Percentiles rank a stretch among this genome's conserved stretches.
These are phyloP conservation scores for Copsychus sechellarum DNA, from an alignment of 2,113 vertebrate species.

Conservation along the genomic window DNA sequence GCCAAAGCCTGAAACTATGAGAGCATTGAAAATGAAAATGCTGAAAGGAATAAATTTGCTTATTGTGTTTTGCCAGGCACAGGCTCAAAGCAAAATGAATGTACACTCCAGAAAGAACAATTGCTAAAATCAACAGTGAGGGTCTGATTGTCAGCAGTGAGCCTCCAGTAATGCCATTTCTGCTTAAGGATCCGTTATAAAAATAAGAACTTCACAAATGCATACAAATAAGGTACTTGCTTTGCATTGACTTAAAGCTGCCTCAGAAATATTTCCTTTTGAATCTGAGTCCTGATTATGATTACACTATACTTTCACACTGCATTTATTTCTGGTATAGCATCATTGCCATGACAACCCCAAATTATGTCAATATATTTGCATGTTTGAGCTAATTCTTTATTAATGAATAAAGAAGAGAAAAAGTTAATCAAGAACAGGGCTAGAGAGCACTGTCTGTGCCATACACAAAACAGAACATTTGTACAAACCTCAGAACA, in stretches of 20 bases:
- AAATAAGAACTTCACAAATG: not conserved
- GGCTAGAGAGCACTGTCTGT: not conserved
- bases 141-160: not conserved
- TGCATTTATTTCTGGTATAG: slow-evolving; percentile 51
- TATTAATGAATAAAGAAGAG: not conserved
- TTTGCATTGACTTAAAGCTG: not conserved
- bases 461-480: not conserved
- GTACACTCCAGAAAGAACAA: not conserved
- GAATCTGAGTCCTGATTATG: slow-evolving; percentile 2
- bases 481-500: not conserved
- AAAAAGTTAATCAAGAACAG: not conserved
- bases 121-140: not conserved
- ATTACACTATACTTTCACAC: not conserved
- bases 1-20: not conserved
- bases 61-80: not conserved
- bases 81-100: not conserved
- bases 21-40: not conserved
- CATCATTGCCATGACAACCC: slow-evolving; percentile 57
- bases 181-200: not conserved
- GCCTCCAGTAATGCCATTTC: not conserved
- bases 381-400: slow-evolving; percentile 45
- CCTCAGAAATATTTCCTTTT: slow-evolving; percentile 30
- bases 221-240: slow-evolving; percentile 1
- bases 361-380: slow-evolving; percentile 39
- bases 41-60: not conserved